Conservation (phyloP, 2,888 invertebrate genomes). For the Choreutis nemorana region DNA sequence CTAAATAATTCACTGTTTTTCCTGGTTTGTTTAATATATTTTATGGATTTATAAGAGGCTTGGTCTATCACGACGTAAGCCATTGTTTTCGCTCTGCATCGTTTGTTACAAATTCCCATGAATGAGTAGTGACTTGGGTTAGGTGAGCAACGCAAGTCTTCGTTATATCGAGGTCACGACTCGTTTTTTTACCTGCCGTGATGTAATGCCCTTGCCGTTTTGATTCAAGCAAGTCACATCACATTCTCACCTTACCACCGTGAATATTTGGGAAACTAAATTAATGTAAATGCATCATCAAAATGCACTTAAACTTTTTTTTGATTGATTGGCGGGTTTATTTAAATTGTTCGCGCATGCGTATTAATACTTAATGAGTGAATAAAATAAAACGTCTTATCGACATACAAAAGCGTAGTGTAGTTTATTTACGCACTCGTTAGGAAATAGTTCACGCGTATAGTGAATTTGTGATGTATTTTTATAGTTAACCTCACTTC, state of each 20-base stretch:
- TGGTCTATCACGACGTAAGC: conserved; percentile 10
- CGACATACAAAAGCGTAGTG: too few species aligned
- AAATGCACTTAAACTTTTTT: neutral
- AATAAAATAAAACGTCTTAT: conserved; percentile 13
- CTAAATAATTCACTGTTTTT: too few species aligned
- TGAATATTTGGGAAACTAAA: neutral
- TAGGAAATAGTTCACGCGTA: conserved; percentile 23
- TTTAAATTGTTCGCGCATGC: conserved; percentile 28
- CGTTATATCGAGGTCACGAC: conserved; percentile 58
- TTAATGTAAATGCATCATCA: too few species aligned
- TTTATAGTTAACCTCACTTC: conserved; percentile 53
- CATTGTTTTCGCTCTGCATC: conserved; percentile 40
- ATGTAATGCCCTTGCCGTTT: conserved; percentile 36
- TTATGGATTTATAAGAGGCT: neutral
- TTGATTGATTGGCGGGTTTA: conserved; percentile 19
- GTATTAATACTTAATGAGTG: conserved; percentile 20
- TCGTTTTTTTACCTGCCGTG: conserved; percentile 47
- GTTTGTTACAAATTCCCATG: conserved; percentile 45
- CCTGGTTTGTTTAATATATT: too few species aligned
- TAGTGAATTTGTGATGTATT: conserved; percentile 45
- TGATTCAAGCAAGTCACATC: conserved; percentile 23
- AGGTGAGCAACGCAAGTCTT: too few species aligned
- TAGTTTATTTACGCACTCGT: conserved; percentile 42
- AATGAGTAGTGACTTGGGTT: conserved; percentile 33
- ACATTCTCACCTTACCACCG: conserved; percentile 19